phyloP scores from a whole-genome alignment of 2,797 vertebrate species.

The Rhodeus uyekii region DNA sequence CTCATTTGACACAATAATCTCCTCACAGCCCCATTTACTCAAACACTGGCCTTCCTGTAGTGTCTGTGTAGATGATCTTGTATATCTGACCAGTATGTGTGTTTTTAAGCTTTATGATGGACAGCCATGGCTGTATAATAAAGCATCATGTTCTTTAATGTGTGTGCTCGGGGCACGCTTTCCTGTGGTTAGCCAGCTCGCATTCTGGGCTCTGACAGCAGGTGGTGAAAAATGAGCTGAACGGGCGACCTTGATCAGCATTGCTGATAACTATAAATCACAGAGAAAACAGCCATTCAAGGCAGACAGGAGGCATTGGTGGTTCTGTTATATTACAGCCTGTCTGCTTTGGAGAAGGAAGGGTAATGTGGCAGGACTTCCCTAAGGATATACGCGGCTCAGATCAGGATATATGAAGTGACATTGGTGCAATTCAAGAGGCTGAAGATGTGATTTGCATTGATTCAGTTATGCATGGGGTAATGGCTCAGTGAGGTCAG shows the following conservation, averaged over 20 bases:
- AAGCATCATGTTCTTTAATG: conserved; percentile 52
- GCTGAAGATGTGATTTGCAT: not conserved
- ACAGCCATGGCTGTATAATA: conserved; percentile 23
- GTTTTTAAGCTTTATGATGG: conserved; percentile 31
- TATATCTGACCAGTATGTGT: not conserved
- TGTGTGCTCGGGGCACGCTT: conserved; percentile 58
- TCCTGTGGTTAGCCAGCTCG: conserved; percentile 31
- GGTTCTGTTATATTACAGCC: conserved; percentile 53
- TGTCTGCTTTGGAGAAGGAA: conserved; percentile 59
- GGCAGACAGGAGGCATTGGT: conserved; percentile 67
- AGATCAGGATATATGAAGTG: not conserved
- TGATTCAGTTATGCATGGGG: not conserved
- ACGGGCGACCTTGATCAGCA: conserved; percentile 69
- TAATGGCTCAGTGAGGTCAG: not conserved
- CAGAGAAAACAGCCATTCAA: conserved; percentile 64
- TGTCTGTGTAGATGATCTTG: not conserved
- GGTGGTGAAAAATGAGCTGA: conserved; percentile 70
- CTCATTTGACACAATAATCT: not conserved
- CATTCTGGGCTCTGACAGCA: conserved; percentile 54
- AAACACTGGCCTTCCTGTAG: not conserved
- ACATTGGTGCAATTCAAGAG: not conserved
- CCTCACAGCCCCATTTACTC: not conserved
- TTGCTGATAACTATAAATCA: conserved; percentile 71
- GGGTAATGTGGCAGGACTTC: not conserved
- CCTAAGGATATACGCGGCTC: not conserved